phyloP scores from a whole-genome alignment of 2,888 invertebrate species.

The Arge pagana region DNA sequence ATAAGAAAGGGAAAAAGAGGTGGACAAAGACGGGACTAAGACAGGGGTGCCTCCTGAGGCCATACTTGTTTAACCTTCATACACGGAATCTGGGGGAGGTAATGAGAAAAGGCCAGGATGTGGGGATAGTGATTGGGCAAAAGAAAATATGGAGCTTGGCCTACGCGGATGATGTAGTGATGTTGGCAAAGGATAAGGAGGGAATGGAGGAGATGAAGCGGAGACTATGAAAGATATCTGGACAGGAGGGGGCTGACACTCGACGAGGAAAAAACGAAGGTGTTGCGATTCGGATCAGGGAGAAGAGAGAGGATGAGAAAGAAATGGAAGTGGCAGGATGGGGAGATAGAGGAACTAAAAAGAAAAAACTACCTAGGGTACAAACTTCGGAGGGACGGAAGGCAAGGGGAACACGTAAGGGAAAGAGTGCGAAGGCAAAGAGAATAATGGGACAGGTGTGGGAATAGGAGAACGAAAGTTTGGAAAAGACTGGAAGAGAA shows the following conservation, averaged over 20 bases:
- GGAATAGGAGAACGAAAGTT: slow-evolving; percentile 22
- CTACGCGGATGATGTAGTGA: slow-evolving; percentile 24
- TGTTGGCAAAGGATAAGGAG: slow-evolving; percentile 17
- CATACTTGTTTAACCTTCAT: slow-evolving; percentile 23
- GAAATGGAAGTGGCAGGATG: slow-evolving; percentile 9
- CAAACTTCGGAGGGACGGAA: not conserved
- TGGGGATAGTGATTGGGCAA: slow-evolving; percentile 20
- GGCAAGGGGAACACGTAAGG: not conserved
- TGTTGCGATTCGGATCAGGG: slow-evolving; percentile 19
- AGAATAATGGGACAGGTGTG: slow-evolving; percentile 9
- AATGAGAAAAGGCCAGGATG: slow-evolving; percentile 11
- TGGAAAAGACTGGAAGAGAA: not conserved
- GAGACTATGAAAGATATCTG: slow-evolving; percentile 10
- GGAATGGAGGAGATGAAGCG: slow-evolving; percentile 20
- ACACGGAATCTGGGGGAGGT: slow-evolving; percentile 15
- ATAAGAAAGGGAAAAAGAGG: slow-evolving; percentile 11
- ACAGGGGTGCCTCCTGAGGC: slow-evolving; percentile 29
- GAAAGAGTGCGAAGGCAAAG: slow-evolving; percentile 15
- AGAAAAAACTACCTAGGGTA: slow-evolving; percentile 24
- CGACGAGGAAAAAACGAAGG: slow-evolving; percentile 18
- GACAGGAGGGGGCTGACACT: slow-evolving; percentile 10
- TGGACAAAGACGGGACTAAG: slow-evolving; percentile 23
- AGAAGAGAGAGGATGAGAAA: slow-evolving; percentile 10
- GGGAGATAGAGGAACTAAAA: slow-evolving; percentile 19
- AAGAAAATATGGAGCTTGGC: slow-evolving; percentile 22